Conservation (phyloP, 2,113 vertebrate genomes). For the Tyrannus savana region DNA sequence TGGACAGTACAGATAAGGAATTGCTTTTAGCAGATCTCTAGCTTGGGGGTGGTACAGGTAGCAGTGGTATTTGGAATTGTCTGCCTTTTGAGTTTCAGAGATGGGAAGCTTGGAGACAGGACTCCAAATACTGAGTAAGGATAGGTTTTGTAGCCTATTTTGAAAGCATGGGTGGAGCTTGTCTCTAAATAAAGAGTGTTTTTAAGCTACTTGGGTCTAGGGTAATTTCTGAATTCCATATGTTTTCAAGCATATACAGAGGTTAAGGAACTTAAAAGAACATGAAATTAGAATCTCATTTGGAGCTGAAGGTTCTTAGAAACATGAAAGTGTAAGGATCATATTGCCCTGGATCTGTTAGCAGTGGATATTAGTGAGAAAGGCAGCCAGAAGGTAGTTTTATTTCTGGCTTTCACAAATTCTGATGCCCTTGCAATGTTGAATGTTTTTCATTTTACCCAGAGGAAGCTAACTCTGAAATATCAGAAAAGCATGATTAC, state of each 20-base stretch:
- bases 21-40: not conserved
- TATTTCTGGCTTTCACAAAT: conserved; percentile 22
- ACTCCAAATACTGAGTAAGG: not conserved
- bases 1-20: not conserved
- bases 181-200: not conserved
- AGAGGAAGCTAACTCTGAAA: not conserved
- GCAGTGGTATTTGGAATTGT: not conserved
- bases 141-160: not conserved
- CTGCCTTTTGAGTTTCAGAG: not conserved
- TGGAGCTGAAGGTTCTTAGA: not conserved
- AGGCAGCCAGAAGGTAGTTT: not conserved
- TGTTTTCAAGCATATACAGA: not conserved
- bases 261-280: not conserved
- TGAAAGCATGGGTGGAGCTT: not conserved
- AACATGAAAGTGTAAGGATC: not conserved
- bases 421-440: not conserved
- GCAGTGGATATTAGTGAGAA: not conserved
- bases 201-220: not conserved
- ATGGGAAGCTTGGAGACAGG: not conserved
- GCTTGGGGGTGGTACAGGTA: not conserved
- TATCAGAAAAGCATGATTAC: not conserved
- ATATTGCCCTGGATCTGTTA: not conserved
- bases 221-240: not conserved
- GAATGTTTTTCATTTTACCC: not conserved
- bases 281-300: not conserved